phyloP scores from a whole-genome alignment of 2,797 vertebrate genomes.

The Pseudocheirus occidentalis region DNA sequence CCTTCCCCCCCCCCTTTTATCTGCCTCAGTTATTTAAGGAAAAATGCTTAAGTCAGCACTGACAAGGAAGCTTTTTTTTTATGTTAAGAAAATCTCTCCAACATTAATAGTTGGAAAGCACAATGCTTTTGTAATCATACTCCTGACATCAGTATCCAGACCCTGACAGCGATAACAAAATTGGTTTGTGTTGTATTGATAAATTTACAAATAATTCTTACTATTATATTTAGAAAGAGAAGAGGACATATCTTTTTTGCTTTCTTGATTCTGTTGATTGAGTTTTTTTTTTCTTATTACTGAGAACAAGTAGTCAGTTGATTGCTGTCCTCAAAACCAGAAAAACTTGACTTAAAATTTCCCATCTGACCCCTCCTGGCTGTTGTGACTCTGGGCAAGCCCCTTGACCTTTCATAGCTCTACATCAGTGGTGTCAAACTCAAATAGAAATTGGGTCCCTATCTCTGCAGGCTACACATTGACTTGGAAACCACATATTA shows the following conservation, averaged over 20 bases:
- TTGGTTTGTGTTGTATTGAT: constrained; percentile 13
- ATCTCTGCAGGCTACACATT: neutral
- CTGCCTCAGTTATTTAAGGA: constrained; percentile 12
- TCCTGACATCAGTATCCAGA: neutral
- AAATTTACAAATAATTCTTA: neutral
- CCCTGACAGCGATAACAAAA: constrained; percentile 3
- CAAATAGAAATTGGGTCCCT: neutral
- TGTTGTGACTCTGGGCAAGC: neutral
- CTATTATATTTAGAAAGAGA: constrained; percentile 2
- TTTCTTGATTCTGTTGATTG: neutral
- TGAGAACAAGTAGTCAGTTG: neutral
- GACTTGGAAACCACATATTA: neutral
- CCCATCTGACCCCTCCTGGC: neutral
- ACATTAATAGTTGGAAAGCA: constrained; percentile 50
- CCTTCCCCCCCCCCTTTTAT: constrained; percentile 13
- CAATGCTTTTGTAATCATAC: constrained; percentile 26
- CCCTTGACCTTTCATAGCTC: neutral
- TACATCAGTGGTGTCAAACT: neutral
- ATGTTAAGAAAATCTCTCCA: constrained; percentile 19
- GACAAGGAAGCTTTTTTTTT: constrained; percentile 42
- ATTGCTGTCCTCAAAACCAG: neutral
- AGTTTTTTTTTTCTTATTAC: neutral
- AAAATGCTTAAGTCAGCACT: constrained; percentile 30
- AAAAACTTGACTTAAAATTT: neutral
- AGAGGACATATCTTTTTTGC: constrained; percentile 36